Conservation (phyloP, 2,888 invertebrate genomes). For the Tenthredo mesomela region DNA sequence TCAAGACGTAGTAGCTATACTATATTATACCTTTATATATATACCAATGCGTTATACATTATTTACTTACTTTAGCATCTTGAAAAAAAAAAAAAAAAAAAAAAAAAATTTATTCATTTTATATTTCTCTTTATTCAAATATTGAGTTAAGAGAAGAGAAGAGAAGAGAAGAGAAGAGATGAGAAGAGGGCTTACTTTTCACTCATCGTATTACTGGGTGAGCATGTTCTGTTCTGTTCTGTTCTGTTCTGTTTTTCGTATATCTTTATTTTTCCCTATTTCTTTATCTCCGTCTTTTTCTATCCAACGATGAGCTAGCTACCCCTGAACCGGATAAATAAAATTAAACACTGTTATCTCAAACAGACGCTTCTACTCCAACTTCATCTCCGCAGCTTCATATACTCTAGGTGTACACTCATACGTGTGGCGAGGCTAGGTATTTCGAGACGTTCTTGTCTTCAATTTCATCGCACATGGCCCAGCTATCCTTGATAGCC, state of each 20-base stretch:
- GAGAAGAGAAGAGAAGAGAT: neutral
- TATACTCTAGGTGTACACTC: constrained; percentile 19
- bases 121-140: neutral
- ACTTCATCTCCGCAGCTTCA: neutral
- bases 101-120: too few species aligned
- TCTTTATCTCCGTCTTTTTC: neutral
- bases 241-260: neutral
- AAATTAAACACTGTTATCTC: constrained; percentile 61
- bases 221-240: neutral
- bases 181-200: neutral
- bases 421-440: constrained; percentile 13
- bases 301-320: neutral
- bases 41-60: neutral
- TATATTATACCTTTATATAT: too few species aligned
- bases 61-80: neutral
- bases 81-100: too few species aligned
- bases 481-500: constrained; percentile 51
- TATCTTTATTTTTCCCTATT: neutral
- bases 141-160: neutral
- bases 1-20: neutral
- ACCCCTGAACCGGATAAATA: constrained; percentile 61
- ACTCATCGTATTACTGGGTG: neutral
- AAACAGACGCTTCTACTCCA: constrained; percentile 58
- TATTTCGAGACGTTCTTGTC: constrained; percentile 55
- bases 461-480: constrained; percentile 65